Evolutionary conservation across 2,797 vertebrate species (phyloP).

Genomic region (Acropternis orthonyx): DNA sequence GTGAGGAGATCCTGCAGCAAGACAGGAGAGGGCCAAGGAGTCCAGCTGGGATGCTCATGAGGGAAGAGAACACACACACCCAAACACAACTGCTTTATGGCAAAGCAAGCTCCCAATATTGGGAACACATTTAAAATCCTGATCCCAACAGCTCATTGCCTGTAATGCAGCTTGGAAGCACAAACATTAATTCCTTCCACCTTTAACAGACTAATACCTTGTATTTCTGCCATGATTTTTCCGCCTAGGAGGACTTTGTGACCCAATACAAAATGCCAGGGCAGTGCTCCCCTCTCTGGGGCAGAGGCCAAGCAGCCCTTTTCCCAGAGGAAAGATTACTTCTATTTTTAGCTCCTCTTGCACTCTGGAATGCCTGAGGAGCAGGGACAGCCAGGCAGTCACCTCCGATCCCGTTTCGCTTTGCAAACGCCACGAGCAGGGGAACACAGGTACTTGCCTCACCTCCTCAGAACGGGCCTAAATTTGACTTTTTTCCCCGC

Average conservation of each 20-base stretch:
- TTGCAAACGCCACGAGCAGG: rapidly evolving
- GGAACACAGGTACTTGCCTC: rapidly evolving
- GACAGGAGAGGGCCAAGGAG: neutral
- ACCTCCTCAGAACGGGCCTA: neutral
- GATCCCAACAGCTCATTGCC: neutral
- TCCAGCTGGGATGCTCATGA: neutral
- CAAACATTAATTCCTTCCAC: neutral
- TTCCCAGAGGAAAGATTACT: constrained; percentile 26
- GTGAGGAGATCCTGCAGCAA: neutral
- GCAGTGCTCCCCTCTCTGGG: neutral
- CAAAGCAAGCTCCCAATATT: neutral
- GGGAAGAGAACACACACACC: neutral
- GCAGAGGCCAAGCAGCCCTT: neutral
- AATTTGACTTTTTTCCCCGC: neutral
- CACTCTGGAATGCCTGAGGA: neutral
- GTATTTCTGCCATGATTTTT: neutral
- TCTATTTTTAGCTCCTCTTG: constrained; percentile 41
- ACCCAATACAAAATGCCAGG: neutral
- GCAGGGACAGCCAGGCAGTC: neutral
- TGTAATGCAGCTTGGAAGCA: neutral
- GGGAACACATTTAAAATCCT: neutral
- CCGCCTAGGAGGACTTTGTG: neutral
- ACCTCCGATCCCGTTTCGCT: rapidly evolving
- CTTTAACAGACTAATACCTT: rapidly evolving
- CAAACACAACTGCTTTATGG: neutral